Conservation (phyloP, 2,888 invertebrate genomes). For the Harpalus rufipes region DNA sequence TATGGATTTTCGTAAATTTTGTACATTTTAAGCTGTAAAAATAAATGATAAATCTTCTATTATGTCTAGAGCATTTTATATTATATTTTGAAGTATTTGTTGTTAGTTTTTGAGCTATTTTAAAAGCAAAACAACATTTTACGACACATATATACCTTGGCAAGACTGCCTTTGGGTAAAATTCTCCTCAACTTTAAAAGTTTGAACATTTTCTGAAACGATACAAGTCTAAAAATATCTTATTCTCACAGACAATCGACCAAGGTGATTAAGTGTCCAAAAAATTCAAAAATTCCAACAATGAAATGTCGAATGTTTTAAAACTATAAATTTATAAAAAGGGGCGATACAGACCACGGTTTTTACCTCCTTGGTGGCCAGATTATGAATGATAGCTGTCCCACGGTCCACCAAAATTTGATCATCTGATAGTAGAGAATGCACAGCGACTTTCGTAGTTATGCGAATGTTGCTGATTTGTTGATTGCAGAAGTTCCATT, state of each 20-base stretch:
- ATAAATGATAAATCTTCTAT: neutral
- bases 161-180: slow-evolving; percentile 82
- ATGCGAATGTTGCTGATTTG: slow-evolving; percentile 92
- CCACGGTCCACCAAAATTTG: slow-evolving; percentile 88
- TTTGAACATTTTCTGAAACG: slow-evolving; percentile 84
- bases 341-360: slow-evolving; percentile 92
- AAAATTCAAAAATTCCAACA: slow-evolving; percentile 29
- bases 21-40: slow-evolving; percentile 7
- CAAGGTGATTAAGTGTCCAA: slow-evolving; percentile 26
- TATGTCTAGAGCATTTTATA: neutral
- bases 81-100: neutral
- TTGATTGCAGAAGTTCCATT: slow-evolving; percentile 89
- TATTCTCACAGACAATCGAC: slow-evolving; percentile 59
- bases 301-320: neutral
- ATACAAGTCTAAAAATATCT: slow-evolving; percentile 75
- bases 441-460: slow-evolving; percentile 94
- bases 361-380: slow-evolving; percentile 97
- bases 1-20: no score
- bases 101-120: slow-evolving; percentile 14
- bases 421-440: slow-evolving; percentile 87
- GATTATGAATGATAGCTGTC: slow-evolving; percentile 92
- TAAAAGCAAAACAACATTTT: slow-evolving; percentile 20
- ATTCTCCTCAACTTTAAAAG: slow-evolving; percentile 82
- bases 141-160: slow-evolving; percentile 79
- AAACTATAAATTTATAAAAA: slow-evolving; percentile 46